These are phyloP conservation scores for Acrobasis suavella DNA, from an alignment of 2,888 invertebrate genomes.

Conservation along the genomic window DNA sequence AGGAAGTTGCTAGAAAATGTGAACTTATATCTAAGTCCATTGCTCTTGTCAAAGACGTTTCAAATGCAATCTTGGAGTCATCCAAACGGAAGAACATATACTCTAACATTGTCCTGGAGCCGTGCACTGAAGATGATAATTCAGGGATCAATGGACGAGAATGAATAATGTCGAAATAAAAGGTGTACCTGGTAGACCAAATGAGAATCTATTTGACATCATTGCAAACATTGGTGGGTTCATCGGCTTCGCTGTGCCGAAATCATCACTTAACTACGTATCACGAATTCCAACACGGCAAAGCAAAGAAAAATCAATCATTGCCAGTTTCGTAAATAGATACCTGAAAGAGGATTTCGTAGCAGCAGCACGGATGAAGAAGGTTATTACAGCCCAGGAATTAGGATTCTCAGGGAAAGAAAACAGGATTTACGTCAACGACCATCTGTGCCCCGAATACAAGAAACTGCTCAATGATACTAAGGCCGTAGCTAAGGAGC, in stretches of 20 bases:
- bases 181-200: background rate
- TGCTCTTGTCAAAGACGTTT: too few relatives aligned
- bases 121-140: too few relatives aligned
- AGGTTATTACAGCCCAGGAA: background rate
- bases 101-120: too few relatives aligned
- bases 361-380: constrained; percentile 7
- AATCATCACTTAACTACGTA: too few relatives aligned
- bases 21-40: too few relatives aligned
- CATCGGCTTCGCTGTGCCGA: too few relatives aligned
- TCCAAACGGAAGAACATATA: too few relatives aligned
- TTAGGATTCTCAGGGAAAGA: background rate
- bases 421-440: constrained; percentile 8
- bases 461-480: constrained; percentile 4
- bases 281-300: background rate
- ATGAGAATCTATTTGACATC: background rate
- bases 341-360: constrained; percentile 10
- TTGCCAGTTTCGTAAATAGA: constrained; percentile 1
- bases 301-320: background rate
- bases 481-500: constrained; percentile 4
- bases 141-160: background rate
- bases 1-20: too few relatives aligned
- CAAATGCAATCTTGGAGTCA: too few relatives aligned
- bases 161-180: background rate
- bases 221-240: background rate
- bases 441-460: constrained; percentile 6